Percentiles rank a stretch among this genome's conserved stretches.
Conservation (phyloP, 2,113 vertebrate species). For the Cervus canadensis region DNA sequence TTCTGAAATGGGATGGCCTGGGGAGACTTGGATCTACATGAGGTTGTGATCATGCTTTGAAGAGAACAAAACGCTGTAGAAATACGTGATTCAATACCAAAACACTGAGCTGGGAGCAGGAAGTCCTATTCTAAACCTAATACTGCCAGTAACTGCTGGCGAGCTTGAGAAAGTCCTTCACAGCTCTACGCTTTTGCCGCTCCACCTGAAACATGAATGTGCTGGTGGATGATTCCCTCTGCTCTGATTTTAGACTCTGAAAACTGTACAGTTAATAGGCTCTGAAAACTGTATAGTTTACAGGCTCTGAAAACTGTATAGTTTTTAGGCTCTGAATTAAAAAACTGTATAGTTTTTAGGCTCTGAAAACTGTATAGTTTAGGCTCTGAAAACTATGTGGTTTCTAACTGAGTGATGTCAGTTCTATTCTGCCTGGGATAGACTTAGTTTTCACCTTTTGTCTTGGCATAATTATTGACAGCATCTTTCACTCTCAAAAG, state of each 20-base stretch:
- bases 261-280: neutral
- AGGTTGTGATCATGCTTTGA: neutral
- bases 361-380: neutral
- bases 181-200: neutral
- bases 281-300: neutral
- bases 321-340: neutral
- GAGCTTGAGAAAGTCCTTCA: neutral
- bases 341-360: too few species aligned
- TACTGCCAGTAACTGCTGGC: slow-evolving; percentile 23
- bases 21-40: neutral
- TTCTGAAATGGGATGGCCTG: neutral
- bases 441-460: neutral
- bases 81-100: neutral
- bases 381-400: neutral
- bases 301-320: neutral
- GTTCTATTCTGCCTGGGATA: neutral
- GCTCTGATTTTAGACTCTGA: neutral
- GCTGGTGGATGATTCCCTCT: neutral
- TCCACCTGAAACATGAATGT: neutral
- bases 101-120: neutral
- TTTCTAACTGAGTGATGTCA: neutral
- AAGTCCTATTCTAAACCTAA: slow-evolving; percentile 1
- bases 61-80: slow-evolving; percentile 13
- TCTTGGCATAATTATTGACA: neutral
- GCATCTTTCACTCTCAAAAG: neutral